Conservation (phyloP, 2,113 vertebrate genomes). For the Mixornis gularis region DNA sequence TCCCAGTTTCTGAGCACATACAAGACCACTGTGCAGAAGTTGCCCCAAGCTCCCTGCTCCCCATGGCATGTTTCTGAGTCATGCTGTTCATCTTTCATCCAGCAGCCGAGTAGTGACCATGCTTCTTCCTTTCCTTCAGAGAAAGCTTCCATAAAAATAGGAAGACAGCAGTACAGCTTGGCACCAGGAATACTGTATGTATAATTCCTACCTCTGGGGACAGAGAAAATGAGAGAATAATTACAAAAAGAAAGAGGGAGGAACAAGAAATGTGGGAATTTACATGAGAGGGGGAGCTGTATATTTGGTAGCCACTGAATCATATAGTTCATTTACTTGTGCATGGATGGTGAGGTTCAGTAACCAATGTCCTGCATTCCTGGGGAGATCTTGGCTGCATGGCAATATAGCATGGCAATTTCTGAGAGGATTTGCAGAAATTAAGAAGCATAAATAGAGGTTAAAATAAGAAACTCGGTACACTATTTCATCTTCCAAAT, state of each 20-base stretch:
- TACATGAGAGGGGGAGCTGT: not conserved
- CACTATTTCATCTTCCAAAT: not conserved
- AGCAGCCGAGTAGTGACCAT: not conserved
- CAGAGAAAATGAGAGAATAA: not conserved
- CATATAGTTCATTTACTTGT: not conserved
- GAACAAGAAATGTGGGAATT: not conserved
- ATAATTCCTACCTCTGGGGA: not conserved
- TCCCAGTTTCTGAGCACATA: accelerated
- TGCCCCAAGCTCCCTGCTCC: not conserved
- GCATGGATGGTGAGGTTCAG: not conserved
- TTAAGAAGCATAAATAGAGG: not conserved
- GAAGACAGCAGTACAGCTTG: not conserved
- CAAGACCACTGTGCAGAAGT: not conserved
- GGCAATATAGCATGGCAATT: not conserved
- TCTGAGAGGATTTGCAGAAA: not conserved
- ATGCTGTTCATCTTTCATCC: not conserved
- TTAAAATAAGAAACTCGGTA: not conserved
- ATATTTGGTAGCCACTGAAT: not conserved
- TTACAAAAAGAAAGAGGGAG: not conserved
- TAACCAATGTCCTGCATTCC: not conserved
- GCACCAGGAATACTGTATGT: not conserved
- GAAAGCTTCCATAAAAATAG: not conserved
- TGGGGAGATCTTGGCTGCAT: not conserved
- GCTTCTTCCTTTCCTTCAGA: not conserved
- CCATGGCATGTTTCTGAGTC: accelerated